These are phyloP conservation scores for Coelopa pilipes DNA, from an alignment of 2,888 invertebrate genomes.

Conservation along the genomic window DNA sequence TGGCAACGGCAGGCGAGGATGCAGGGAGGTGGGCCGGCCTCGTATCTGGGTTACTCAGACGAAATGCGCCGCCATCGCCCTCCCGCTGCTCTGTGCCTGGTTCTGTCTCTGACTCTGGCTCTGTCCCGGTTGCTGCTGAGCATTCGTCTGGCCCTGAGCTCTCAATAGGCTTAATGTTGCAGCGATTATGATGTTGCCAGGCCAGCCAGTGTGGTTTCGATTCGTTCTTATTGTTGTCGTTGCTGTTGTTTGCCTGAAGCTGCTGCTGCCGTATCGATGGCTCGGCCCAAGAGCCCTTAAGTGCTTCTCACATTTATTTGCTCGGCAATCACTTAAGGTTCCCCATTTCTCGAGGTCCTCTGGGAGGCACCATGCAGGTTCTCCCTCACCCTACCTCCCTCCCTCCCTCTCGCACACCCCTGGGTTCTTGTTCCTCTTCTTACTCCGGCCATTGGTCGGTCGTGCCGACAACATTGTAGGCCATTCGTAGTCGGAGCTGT, in stretches of 20 bases:
- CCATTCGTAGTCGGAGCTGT: slow-evolving; percentile 9
- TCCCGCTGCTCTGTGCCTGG: too few relatives aligned
- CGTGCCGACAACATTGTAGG: slow-evolving; percentile 17
- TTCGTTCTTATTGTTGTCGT: not conserved
- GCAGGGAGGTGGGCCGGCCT: not conserved
- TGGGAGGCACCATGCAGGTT: slow-evolving; percentile 1
- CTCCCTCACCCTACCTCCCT: not conserved
- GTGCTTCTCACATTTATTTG: slow-evolving; percentile 11
- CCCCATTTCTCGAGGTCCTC: not conserved
- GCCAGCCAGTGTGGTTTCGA: too few relatives aligned
- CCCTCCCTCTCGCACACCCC: too few relatives aligned
- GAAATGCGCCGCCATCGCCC: too few relatives aligned
- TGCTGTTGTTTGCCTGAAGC: slow-evolving; percentile 9
- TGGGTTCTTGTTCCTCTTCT: not conserved
- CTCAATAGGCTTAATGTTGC: not conserved
- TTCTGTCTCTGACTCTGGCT: too few relatives aligned
- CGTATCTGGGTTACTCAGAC: not conserved
- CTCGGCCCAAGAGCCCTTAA: slow-evolving; percentile 12
- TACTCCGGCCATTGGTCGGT: not conserved
- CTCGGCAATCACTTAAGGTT: slow-evolving; percentile 17
- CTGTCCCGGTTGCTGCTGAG: too few relatives aligned
- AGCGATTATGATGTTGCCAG: not conserved
- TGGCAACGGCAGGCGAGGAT: not conserved
- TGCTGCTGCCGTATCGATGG: slow-evolving; percentile 4
- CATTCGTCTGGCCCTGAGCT: not conserved